Percentiles rank a stretch among this genome's conserved stretches.
Evolutionary conservation across 2,888 invertebrate species (phyloP).

Genomic region (Pycnomerus fuliginosus): DNA sequence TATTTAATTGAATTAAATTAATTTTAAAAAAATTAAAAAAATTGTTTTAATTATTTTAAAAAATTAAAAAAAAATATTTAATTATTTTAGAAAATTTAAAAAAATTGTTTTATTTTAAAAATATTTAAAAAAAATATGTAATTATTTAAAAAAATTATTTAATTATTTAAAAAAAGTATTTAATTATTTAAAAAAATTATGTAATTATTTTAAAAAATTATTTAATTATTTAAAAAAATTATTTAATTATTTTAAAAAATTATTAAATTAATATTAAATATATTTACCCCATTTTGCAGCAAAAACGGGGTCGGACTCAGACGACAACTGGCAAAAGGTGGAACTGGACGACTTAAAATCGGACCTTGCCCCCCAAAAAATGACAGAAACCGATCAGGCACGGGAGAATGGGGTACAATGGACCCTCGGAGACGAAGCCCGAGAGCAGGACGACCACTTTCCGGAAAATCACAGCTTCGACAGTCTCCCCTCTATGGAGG

Average conservation of each 20-base stretch:
- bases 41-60: no score
- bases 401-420: conserved; percentile 33
- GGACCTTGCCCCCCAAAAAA: conserved; percentile 1
- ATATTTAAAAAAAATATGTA: not conserved
- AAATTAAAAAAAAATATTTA: no score
- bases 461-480: conserved; percentile 44
- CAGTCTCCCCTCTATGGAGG: conserved; percentile 47
- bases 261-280: not conserved
- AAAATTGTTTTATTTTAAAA: not conserved
- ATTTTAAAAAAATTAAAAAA: no score
- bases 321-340: conserved; percentile 4
- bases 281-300: conserved; percentile 5
- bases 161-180: not conserved
- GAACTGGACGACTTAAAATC: conserved; percentile 1
- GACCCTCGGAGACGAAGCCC: conserved; percentile 39
- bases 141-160: not conserved
- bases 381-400: conserved; percentile 3
- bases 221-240: not conserved
- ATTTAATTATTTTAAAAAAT: not conserved
- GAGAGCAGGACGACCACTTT: conserved; percentile 55
- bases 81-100: no score
- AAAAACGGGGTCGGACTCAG: conserved; percentile 17
- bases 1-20: no score
- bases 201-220: not conserved
- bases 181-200: not conserved